Evolutionary conservation across 53 echinoderm and acorn worm species (phyloP).

Genomic region (Echinarachnius parma): DNA sequence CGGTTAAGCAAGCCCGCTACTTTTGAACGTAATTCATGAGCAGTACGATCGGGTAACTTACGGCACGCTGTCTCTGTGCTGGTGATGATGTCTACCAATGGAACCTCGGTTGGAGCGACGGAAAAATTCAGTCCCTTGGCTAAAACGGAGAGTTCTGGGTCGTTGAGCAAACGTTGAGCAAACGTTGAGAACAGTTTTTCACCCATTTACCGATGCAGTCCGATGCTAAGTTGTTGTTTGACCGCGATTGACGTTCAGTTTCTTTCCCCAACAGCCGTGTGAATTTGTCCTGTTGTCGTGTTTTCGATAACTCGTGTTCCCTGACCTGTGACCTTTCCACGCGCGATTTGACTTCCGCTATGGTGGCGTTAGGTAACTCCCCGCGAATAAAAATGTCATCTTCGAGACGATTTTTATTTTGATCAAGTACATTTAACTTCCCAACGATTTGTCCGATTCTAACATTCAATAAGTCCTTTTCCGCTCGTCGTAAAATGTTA

Average conservation of each 20-base stretch:
- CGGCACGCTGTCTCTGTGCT: constrained; percentile 42
- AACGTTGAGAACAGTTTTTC: constrained; percentile 31
- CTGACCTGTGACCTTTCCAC: constrained; percentile 45
- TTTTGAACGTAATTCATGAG: constrained; percentile 17
- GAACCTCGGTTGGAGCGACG: constrained; percentile 35
- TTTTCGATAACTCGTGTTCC: constrained; percentile 43
- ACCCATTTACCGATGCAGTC: constrained; percentile 46
- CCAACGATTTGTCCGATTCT: neutral
- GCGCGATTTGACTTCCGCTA: constrained; percentile 33
- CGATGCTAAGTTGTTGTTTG: constrained; percentile 28
- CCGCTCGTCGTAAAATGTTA: constrained; percentile 12
- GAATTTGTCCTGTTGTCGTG: constrained; percentile 42
- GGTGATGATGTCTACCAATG: constrained; percentile 43
- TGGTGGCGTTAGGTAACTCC: constrained; percentile 12
- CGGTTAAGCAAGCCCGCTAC: constrained; percentile 10
- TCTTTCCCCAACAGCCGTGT: constrained; percentile 22
- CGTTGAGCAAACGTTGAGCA: too few species aligned
- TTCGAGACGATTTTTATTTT: constrained; percentile 16
- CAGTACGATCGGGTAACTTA: constrained; percentile 7
- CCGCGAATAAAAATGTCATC: neutral
- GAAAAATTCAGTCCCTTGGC: constrained; percentile 45
- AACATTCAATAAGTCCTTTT: constrained; percentile 12
- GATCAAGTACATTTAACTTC: constrained; percentile 6
- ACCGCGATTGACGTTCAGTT: neutral
- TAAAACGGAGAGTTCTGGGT: constrained; percentile 44